These are phyloP conservation scores for Lysiphlebus fabarum DNA, from an alignment of 1,140 invertebrate genomes.

Conservation along the genomic window DNA sequence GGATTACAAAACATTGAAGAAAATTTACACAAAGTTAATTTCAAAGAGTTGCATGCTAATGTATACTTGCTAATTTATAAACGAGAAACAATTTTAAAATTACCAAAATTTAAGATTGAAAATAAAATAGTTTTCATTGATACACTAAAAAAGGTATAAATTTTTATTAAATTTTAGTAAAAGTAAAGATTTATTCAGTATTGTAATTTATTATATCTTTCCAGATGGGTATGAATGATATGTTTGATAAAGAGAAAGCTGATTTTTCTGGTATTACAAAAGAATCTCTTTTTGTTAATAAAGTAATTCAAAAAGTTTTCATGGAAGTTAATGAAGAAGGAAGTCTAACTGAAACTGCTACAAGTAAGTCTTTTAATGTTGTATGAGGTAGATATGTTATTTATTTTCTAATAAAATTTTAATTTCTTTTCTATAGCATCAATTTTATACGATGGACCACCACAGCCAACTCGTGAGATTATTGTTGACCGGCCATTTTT, in stretches of 20 bases:
- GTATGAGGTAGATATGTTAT: too few relatives aligned
- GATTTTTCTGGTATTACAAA: too few relatives aligned
- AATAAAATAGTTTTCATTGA: too few relatives aligned
- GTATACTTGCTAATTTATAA: slow-evolving; percentile 33
- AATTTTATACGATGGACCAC: neutral
- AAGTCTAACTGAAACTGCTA: slow-evolving; percentile 73
- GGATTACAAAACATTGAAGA: too few relatives aligned
- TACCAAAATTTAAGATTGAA: slow-evolving; percentile 74
- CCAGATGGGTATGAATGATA: too few relatives aligned
- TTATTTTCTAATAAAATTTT: too few relatives aligned
- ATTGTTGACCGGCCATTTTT: slow-evolving; percentile 10
- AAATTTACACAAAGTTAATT: too few relatives aligned
- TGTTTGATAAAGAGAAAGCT: too few relatives aligned
- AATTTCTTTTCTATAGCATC: slow-evolving; percentile 2
- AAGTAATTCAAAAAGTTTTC: slow-evolving; percentile 69
- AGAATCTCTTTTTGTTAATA: slow-evolving; percentile 35
- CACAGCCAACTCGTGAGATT: neutral
- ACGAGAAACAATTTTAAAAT: slow-evolving; percentile 52
- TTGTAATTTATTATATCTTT: too few relatives aligned
- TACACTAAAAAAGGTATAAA: too few relatives aligned
- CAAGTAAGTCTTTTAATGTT: slow-evolving; percentile 53
- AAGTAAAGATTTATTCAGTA: too few relatives aligned
- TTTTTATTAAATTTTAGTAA: too few relatives aligned
- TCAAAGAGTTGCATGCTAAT: slow-evolving; percentile 46
- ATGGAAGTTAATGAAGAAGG: slow-evolving; percentile 75